Conservation (phyloP, 2,113 vertebrate species). For the Promerops cafer region DNA sequence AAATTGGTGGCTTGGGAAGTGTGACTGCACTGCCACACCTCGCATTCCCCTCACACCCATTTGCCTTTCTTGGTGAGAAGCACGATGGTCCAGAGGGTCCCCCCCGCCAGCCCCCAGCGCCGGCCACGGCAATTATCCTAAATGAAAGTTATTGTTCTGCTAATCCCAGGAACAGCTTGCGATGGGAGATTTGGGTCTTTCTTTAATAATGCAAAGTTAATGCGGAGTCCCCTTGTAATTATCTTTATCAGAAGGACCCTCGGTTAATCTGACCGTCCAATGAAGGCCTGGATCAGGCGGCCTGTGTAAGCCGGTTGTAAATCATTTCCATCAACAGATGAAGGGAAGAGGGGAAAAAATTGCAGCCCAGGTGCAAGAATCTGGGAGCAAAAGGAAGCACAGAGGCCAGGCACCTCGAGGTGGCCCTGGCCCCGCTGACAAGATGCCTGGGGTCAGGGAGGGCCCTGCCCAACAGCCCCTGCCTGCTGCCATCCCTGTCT, state of each 20-base stretch:
- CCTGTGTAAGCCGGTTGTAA: slow-evolving; percentile 64
- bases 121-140: slow-evolving; percentile 73
- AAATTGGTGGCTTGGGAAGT: not conserved
- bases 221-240: slow-evolving; percentile 76
- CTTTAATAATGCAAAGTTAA: slow-evolving; percentile 82
- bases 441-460: not conserved
- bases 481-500: not conserved
- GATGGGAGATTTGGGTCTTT: slow-evolving; percentile 78
- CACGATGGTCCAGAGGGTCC: not conserved
- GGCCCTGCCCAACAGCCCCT: not conserved
- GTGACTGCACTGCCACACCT: not conserved
- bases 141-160: slow-evolving; percentile 82
- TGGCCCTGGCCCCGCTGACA: accelerated
- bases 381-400: slow-evolving; percentile 8
- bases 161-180: slow-evolving; percentile 81
- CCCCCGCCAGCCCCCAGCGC: slow-evolving; percentile 21
- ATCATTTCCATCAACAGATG: slow-evolving; percentile 60
- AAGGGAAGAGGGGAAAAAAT: slow-evolving; percentile 16
- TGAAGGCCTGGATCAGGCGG: slow-evolving; percentile 55
- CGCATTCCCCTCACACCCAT: accelerated
- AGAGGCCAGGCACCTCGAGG: not conserved
- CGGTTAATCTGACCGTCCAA: slow-evolving; percentile 71
- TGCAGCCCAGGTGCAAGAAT: slow-evolving; percentile 64
- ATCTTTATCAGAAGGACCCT: slow-evolving; percentile 77
- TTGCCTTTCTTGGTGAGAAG: not conserved